Percentiles rank a stretch among this genome's conserved stretches.
phyloP scores from a whole-genome alignment of 30 jellyfish, hydroid and myxozoan genomes.

The Mastigias papua region DNA sequence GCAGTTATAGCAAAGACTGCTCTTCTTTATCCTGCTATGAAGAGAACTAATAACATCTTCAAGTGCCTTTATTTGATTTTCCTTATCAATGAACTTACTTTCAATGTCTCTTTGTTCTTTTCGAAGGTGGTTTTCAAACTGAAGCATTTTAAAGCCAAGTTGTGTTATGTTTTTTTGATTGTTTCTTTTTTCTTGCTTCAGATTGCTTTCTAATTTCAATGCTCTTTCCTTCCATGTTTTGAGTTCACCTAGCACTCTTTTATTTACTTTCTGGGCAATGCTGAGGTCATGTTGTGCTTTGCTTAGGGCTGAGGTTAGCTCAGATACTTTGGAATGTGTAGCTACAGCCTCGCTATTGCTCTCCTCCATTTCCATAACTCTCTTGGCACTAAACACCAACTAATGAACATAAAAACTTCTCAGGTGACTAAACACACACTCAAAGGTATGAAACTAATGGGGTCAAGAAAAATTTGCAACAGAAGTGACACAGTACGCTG shows the following conservation, averaged over 20 bases:
- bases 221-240: conserved; percentile 50
- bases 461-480: too few species aligned
- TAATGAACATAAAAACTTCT: too few species aligned
- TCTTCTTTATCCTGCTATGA: conserved; percentile 45
- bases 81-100: conserved; percentile 55
- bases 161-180: conserved; percentile 35
- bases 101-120: conserved; percentile 73
- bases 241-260: conserved; percentile 13
- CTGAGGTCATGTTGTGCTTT: conserved; percentile 40
- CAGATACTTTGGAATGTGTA: neutral
- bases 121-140: conserved; percentile 70
- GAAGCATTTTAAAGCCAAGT: conserved; percentile 72
- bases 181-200: conserved; percentile 39
- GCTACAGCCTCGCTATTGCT: neutral
- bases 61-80: conserved; percentile 36
- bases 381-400: neutral
- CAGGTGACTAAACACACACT: too few species aligned
- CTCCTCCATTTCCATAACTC: neutral
- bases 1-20: conserved; percentile 58
- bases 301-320: conserved; percentile 5
- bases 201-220: conserved; percentile 14
- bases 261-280: conserved; percentile 29
- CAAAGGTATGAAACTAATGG: too few species aligned
- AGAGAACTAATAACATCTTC: conserved; percentile 56
- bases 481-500: too few species aligned